These are phyloP conservation scores for Polietes domitor DNA, from an alignment of 2,888 invertebrate genomes.

Conservation along the genomic window DNA sequence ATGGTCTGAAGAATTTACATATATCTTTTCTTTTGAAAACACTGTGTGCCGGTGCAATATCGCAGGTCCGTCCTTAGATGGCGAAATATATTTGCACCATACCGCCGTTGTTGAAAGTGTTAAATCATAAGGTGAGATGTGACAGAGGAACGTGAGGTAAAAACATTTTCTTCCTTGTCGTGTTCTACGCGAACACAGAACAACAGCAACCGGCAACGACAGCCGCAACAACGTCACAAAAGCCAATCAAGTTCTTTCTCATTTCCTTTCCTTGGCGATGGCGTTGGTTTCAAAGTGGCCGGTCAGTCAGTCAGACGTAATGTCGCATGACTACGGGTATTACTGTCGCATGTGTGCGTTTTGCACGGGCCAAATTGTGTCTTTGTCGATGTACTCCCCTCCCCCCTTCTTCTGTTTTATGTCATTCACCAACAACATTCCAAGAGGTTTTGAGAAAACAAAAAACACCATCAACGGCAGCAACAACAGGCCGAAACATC, in stretches of 20 bases:
- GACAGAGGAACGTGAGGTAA: slow-evolving; percentile 18
- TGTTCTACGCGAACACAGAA: background rate
- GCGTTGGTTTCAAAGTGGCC: slow-evolving; percentile 65
- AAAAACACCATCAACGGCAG: slow-evolving; percentile 38
- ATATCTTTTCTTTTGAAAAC: too few relatives aligned
- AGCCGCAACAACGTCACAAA: slow-evolving; percentile 36
- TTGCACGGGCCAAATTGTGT: slow-evolving; percentile 43
- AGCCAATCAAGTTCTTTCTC: slow-evolving; percentile 56
- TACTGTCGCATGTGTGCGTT: slow-evolving; percentile 28
- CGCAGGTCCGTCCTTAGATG: background rate
- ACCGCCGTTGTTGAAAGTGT: background rate
- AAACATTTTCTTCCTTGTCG: background rate
- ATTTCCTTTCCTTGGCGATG: background rate
- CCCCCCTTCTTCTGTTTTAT: slow-evolving; percentile 9
- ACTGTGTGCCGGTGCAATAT: background rate
- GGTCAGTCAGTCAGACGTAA: slow-evolving; percentile 69
- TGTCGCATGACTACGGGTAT: slow-evolving; percentile 75
- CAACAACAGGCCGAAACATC: slow-evolving; percentile 17
- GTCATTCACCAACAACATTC: slow-evolving; percentile 54
- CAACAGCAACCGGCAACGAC: background rate
- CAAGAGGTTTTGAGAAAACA: slow-evolving; percentile 33
- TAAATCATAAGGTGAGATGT: slow-evolving; percentile 6
- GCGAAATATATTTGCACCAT: background rate
- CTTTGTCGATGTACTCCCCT: slow-evolving; percentile 35
- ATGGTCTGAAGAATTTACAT: too few relatives aligned